Evolutionary conservation across 2,888 invertebrate species (phyloP).

Genomic region (Pollenia amentaria): DNA sequence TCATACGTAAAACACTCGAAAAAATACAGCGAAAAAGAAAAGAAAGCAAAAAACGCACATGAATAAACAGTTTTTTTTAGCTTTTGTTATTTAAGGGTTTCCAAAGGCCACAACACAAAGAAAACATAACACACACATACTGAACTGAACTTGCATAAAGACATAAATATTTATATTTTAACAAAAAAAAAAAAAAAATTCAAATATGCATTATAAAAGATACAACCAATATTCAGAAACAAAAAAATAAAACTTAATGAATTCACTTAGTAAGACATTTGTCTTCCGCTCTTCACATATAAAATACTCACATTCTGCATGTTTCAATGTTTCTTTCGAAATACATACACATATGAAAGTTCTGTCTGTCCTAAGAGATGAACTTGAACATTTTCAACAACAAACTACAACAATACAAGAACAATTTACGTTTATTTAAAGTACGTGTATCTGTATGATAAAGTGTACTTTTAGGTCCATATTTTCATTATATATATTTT

Average conservation of each 20-base stretch:
- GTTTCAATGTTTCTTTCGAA: constrained; percentile 18
- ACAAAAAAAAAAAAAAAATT: constrained; percentile 12
- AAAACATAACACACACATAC: constrained; percentile 45
- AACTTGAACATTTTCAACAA: constrained; percentile 58
- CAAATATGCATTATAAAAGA: constrained; percentile 12
- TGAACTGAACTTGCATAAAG: constrained; percentile 6
- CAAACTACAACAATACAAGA: constrained; percentile 40
- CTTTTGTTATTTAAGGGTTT: constrained; percentile 43
- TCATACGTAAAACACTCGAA: constrained; percentile 68
- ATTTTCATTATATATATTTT: constrained; percentile 42
- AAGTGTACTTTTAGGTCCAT: constrained; percentile 52
- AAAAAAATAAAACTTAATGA: constrained; percentile 73
- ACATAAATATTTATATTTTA: constrained; percentile 34
- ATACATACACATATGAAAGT: neutral
- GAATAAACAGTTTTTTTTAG: constrained; percentile 61
- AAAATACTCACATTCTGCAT: constrained; percentile 19
- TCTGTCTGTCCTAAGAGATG: constrained; percentile 42
- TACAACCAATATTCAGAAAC: constrained; percentile 61
- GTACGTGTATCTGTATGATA: constrained; percentile 2
- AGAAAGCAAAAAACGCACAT: constrained; percentile 44
- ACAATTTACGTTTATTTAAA: neutral
- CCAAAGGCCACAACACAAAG: constrained; percentile 63
- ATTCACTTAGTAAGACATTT: constrained; percentile 76
- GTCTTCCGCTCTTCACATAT: constrained; percentile 73
- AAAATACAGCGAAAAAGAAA: constrained; percentile 13